These are phyloP conservation scores for Lepeophtheirus salmonis DNA, from an alignment of 1,140 invertebrate genomes.

Conservation along the genomic window DNA sequence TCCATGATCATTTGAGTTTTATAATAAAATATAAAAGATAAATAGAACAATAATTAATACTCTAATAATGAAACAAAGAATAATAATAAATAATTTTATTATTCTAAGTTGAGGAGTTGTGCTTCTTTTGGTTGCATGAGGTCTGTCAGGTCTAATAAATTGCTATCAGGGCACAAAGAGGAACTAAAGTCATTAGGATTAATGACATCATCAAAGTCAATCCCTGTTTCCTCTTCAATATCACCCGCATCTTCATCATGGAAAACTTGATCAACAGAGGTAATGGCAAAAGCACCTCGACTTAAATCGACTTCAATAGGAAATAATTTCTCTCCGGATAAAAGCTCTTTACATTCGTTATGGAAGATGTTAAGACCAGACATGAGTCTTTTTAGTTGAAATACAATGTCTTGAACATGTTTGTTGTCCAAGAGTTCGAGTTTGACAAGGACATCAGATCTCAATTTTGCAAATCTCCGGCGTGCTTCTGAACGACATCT, in stretches of 20 bases:
- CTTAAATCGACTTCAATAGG: constrained; percentile 91
- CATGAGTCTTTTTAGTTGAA: constrained; percentile 41
- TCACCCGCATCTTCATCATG: background rate
- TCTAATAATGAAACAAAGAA: too few species aligned
- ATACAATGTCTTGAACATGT: constrained; percentile 53
- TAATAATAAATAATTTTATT: too few species aligned
- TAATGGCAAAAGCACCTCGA: constrained; percentile 50
- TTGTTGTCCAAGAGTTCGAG: constrained; percentile 91
- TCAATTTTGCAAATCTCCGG: constrained; percentile 65
- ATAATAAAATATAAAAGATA: too few species aligned
- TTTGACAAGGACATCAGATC: constrained; percentile 89
- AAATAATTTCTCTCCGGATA: constrained; percentile 60
- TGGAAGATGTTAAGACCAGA: constrained; percentile 56
- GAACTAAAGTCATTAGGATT: background rate
- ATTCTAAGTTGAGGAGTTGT: background rate
- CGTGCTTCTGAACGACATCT: constrained; percentile 86
- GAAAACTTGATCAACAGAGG: background rate
- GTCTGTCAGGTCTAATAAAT: background rate
- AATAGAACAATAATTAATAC: too few species aligned
- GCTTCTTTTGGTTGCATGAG: background rate
- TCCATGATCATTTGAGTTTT: too few species aligned
- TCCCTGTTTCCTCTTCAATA: background rate
- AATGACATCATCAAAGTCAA: background rate
- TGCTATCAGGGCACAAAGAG: background rate
- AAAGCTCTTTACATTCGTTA: constrained; percentile 34